A percentile compares a stretch with the other conserved stretches of the same genome.
Conservation (phyloP, 2,113 vertebrate species). For the Protomyctophum bolini region DNA sequence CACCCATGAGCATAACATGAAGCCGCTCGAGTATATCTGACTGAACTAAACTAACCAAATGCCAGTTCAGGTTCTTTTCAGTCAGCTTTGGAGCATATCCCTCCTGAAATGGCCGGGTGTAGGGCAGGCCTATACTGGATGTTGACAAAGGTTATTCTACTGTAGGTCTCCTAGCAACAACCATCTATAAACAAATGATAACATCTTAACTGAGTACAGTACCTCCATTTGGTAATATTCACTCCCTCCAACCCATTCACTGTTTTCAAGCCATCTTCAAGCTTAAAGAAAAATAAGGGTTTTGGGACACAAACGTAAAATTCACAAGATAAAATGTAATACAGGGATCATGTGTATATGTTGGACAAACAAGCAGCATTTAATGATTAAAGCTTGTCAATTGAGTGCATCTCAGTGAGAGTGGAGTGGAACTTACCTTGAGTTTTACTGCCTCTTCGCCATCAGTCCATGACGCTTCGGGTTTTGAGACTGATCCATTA, state of each 20-base stretch:
- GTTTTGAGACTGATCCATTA: slow-evolving; percentile 26
- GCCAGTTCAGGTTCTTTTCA: too few species aligned
- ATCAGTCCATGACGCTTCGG: rapidly evolving
- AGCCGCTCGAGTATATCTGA: too few species aligned
- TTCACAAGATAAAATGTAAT: not conserved
- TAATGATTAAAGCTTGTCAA: too few species aligned
- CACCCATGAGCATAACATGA: too few species aligned
- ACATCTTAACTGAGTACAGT: slow-evolving; percentile 2
- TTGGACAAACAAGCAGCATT: not conserved
- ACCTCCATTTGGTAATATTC: slow-evolving; percentile 13
- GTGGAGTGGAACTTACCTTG: not conserved
- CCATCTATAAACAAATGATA: too few species aligned
- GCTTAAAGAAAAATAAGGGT: slow-evolving; percentile 45
- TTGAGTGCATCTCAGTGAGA: not conserved
- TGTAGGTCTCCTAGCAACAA: not conserved
- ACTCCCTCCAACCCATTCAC: slow-evolving; percentile 55
- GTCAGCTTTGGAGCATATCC: too few species aligned
- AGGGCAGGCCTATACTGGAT: too few species aligned
- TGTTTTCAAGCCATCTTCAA: rapidly evolving
- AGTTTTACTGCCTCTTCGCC: rapidly evolving
- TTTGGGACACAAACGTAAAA: not conserved
- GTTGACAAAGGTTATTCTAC: too few species aligned
- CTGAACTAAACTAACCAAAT: too few species aligned
- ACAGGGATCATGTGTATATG: too few species aligned
- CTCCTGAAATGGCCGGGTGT: not conserved